Conservation (phyloP, 1,140 invertebrate genomes). For the Drosophila neocordata region DNA sequence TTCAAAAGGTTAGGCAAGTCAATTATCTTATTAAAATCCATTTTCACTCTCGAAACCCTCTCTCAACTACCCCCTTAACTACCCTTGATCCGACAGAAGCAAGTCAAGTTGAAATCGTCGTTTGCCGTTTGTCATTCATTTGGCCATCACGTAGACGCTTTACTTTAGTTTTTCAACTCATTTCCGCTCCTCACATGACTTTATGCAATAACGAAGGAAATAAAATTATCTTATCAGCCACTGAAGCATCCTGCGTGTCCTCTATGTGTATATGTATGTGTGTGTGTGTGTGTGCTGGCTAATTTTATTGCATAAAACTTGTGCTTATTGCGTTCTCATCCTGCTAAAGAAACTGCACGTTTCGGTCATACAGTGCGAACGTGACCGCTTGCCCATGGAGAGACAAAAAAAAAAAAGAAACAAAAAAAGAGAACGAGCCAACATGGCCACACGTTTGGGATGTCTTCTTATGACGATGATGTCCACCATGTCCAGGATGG, state of each 20-base stretch:
- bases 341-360: conserved; percentile 66
- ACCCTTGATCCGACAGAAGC: neutral
- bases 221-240: conserved; percentile 79
- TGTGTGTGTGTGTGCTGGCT: conserved; percentile 44
- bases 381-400: conserved; percentile 68
- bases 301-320: conserved; percentile 80
- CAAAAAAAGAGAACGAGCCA: conserved; percentile 36
- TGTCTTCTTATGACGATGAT: conserved; percentile 19
- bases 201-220: conserved; percentile 77
- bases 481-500: conserved; percentile 36
- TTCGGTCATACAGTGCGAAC: conserved; percentile 70
- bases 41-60: conserved; percentile 13
- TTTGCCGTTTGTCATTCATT: conserved; percentile 8
- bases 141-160: conserved; percentile 60
- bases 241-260: conserved; percentile 64
- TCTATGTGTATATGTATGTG: conserved; percentile 15
- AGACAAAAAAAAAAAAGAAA: conserved; percentile 13
- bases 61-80: neutral
- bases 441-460: conserved; percentile 27
- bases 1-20: conserved; percentile 31
- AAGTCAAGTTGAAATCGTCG: neutral
- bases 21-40: conserved; percentile 71
- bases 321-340: conserved; percentile 63
- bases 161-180: conserved; percentile 73
- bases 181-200: conserved; percentile 76